These are phyloP conservation scores for Microplitis demolitor DNA, from an alignment of 1,140 invertebrate genomes.

Conservation along the genomic window DNA sequence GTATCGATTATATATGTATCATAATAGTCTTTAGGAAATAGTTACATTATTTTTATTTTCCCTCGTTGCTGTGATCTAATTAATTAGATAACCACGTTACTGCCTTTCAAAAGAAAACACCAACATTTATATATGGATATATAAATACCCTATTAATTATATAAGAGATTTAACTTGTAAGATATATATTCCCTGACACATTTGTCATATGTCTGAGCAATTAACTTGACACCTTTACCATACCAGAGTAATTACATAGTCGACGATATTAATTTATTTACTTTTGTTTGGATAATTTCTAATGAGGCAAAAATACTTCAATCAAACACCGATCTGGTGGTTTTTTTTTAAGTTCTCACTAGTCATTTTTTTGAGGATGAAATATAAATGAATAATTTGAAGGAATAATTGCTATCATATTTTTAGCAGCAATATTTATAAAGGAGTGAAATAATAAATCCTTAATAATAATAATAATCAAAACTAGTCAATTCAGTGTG, in stretches of 20 bases:
- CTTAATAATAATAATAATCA: too few relatives aligned
- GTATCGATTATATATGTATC: not conserved
- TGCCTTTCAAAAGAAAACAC: not conserved
- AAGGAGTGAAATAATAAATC: too few relatives aligned
- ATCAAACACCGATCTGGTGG: too few relatives aligned
- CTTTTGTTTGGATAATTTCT: too few relatives aligned
- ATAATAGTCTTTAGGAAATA: not conserved
- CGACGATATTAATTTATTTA: too few relatives aligned
- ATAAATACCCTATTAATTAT: not conserved
- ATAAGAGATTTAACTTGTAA: constrained; percentile 1
- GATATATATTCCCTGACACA: not conserved
- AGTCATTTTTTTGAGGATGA: too few relatives aligned
- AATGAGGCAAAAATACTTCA: too few relatives aligned
- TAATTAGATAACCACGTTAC: not conserved
- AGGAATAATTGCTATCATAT: too few relatives aligned
- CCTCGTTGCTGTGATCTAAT: constrained; percentile 11
- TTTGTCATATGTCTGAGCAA: not conserved
- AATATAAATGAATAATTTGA: too few relatives aligned
- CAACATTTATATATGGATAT: not conserved
- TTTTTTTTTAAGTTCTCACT: too few relatives aligned
- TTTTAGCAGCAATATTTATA: too few relatives aligned
- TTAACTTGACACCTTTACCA: not conserved
- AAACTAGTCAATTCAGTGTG: too few relatives aligned
- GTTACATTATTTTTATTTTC: not conserved
- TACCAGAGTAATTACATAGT: not conserved